phyloP scores from a whole-genome alignment of 2,888 invertebrate species.

The Subacronicta megacephala region DNA sequence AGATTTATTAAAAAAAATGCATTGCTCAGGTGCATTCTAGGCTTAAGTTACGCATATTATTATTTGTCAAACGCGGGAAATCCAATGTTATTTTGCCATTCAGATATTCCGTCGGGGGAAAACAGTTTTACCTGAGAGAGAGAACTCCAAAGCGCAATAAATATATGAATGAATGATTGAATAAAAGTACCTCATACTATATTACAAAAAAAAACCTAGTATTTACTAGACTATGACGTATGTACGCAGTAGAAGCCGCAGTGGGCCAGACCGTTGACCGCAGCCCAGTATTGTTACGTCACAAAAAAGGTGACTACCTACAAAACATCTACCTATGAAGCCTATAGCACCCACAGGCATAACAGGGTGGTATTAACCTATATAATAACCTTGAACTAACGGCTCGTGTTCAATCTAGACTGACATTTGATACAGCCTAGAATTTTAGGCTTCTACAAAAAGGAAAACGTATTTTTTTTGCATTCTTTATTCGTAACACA shows the following conservation, averaged over 20 bases:
- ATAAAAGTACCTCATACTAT: no score
- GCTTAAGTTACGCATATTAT: no score
- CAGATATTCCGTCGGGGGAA: no score
- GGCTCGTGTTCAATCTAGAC: background rate
- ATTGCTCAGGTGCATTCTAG: no score
- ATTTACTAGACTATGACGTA: background rate
- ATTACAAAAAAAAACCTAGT: no score
- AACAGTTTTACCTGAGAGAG: no score
- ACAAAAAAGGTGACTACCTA: slow-evolving; percentile 5
- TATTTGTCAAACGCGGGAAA: no score
- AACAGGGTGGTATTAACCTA: slow-evolving; percentile 20
- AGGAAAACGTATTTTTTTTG: background rate
- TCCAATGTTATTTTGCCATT: no score
- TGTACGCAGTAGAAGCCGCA: background rate
- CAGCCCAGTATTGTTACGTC: slow-evolving; percentile 27
- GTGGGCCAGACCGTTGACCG: slow-evolving; percentile 26
- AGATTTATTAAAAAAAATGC: no score
- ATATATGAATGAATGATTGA: no score
- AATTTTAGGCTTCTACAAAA: background rate
- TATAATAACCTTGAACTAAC: slow-evolving; percentile 28
- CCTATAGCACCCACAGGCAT: slow-evolving; percentile 3
- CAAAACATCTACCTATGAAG: slow-evolving; percentile 19
- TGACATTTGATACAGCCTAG: background rate
- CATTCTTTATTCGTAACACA: slow-evolving; percentile 2
- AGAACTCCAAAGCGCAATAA: no score